Evolutionary conservation across 2,888 invertebrate genomes (phyloP).

Genomic region (Thelaira solivaga): DNA sequence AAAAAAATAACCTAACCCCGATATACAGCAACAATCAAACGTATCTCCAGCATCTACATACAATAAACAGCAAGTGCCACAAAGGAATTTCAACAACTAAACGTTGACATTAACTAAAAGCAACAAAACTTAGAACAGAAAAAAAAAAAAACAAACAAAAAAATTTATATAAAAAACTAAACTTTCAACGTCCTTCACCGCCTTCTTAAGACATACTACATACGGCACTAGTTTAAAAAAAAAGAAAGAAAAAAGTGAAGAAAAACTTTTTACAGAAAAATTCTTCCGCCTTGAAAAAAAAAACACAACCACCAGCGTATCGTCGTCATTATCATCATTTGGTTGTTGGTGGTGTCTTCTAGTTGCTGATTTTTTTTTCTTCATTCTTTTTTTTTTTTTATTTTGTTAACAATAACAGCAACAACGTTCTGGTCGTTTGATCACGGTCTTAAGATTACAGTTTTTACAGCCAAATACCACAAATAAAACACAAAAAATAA

Average conservation of each 20-base stretch:
- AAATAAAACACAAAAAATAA: background rate
- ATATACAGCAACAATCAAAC: conserved; percentile 43
- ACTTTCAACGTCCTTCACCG: conserved; percentile 56
- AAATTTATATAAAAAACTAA: background rate
- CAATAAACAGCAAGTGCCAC: conserved; percentile 58
- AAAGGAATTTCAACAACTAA: conserved; percentile 53
- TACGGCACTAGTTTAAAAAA: conserved; percentile 10
- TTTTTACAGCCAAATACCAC: conserved; percentile 24
- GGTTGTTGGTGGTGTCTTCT: conserved; percentile 17
- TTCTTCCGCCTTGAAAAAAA: conserved; percentile 41
- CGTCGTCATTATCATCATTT: conserved; percentile 40
- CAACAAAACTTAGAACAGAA: conserved; percentile 9
- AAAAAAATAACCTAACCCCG: conserved; percentile 32
- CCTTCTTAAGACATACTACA: conserved; percentile 34
- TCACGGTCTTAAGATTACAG: conserved; percentile 59
- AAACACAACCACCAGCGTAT: conserved; percentile 51
- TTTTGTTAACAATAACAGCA: conserved; percentile 30
- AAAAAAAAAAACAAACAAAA: background rate
- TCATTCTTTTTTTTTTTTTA: background rate
- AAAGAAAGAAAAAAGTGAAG: conserved; percentile 19
- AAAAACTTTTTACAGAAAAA: conserved; percentile 43
- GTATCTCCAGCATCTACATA: conserved; percentile 52
- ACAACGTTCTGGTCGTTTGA: conserved; percentile 57
- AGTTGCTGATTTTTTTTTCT: background rate
- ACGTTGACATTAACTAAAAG: conserved; percentile 32